Evolutionary conservation across 2,888 invertebrate species (phyloP), one percentile per base, ranked within the genome.

Genomic region (Nycteola revayana): DNA sequence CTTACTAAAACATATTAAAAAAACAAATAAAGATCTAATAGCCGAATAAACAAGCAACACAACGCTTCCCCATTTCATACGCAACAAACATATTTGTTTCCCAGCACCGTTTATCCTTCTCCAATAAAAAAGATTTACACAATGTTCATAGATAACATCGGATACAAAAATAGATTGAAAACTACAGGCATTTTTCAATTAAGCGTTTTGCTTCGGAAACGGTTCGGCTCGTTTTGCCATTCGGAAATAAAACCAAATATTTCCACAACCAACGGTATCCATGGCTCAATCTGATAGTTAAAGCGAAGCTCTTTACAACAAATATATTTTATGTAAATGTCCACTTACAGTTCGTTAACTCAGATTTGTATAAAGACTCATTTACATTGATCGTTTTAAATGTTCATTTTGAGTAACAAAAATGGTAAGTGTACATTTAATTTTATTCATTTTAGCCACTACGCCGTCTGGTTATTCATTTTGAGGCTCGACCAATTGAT

Each of bases 271-370:
- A 40, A 33, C 32, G 44, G 55, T 62, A 48, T 67, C 53, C 63
- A 63, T 67, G 51, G 55, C 66, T 59, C 65, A 66, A 70, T 71
- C 48, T 57, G 48, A 58, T 56, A 52, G 58, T 62, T 57, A 63
- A 57, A 65, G 42, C 51, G 42, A 49, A 50, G 52, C 50, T 62
- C 56, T 70, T 66, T 72, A 67, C 63, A 14, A 14, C 14, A 14
- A 14, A 14, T 3, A 14, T 70, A 74, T 69, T 75, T 75, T 71
- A 73, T 73, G 62, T 57, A 64, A 72, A 76, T 75, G 62, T 40
- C 38, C 49, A 49, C 52, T 60, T 49, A 63, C 67, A 68, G 67
- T 75, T 78, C 67, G 71, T 78, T 79, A 74, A 56, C 38, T 52
- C 35, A 17, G 11, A 35, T 50, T 50, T 47, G 43, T 36, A 36